Percentiles rank a stretch among this genome's conserved stretches.
phyloP scores from a whole-genome alignment of 1,140 invertebrate genomes.

The Cherax quadricarinatus region DNA sequence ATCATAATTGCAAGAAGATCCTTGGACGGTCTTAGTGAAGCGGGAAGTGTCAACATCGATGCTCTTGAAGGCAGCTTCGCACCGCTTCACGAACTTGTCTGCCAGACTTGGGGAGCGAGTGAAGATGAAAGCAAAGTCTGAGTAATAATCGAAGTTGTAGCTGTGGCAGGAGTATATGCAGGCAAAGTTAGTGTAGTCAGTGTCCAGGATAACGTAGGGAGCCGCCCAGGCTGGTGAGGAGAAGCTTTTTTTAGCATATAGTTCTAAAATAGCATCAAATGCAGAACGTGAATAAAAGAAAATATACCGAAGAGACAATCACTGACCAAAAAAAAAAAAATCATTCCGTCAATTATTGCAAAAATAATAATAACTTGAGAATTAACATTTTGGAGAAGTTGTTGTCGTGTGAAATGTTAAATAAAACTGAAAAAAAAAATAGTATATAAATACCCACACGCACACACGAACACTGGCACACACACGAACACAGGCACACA shows the following conservation, averaged over 20 bases:
- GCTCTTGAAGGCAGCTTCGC: neutral
- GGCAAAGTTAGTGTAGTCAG: conserved; percentile 31
- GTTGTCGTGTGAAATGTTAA: too few relatives aligned
- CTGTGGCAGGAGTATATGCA: conserved; percentile 35
- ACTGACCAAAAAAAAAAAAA: too few relatives aligned
- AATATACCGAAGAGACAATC: too few relatives aligned
- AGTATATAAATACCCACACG: too few relatives aligned
- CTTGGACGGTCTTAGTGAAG: conserved; percentile 15
- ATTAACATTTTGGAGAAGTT: too few relatives aligned
- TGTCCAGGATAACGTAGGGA: conserved; percentile 10
- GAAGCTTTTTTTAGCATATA: neutral
- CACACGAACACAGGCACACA: too few relatives aligned
- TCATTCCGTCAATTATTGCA: too few relatives aligned
- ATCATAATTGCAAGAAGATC: neutral
- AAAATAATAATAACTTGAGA: too few relatives aligned
- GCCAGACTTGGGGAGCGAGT: neutral
- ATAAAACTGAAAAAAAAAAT: too few relatives aligned
- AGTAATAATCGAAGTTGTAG: conserved; percentile 31
- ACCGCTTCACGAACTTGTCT: neutral
- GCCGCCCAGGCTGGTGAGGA: neutral
- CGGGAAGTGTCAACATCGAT: conserved; percentile 16
- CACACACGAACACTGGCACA: too few relatives aligned
- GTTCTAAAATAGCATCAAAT: neutral
- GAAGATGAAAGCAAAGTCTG: conserved; percentile 37
- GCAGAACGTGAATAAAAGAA: too few relatives aligned